A percentile compares a stretch with the other conserved stretches of the same genome.
These are phyloP conservation scores for Heterodera carotae DNA, from an alignment of 1,140 invertebrate species.

Conservation along the genomic window DNA sequence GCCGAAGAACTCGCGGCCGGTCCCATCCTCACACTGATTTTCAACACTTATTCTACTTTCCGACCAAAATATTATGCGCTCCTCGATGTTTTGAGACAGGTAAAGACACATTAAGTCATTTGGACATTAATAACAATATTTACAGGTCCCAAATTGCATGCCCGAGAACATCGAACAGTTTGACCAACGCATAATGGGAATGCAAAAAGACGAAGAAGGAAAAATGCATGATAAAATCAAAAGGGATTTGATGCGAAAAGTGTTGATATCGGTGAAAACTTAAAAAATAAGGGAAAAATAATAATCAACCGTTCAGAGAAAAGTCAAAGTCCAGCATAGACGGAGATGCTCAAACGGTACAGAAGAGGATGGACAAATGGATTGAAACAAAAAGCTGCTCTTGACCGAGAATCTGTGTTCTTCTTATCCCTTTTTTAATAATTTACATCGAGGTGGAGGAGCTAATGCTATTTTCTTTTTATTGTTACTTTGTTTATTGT, in stretches of 20 bases:
- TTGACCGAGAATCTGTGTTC: too few relatives aligned
- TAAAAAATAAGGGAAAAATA: background rate
- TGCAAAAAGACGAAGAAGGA: constrained; percentile 24
- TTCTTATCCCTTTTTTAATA: too few relatives aligned
- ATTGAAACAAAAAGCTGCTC: background rate
- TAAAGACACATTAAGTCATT: too few relatives aligned
- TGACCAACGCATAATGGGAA: constrained; percentile 43
- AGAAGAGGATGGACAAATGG: constrained; percentile 13
- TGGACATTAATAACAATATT: too few relatives aligned
- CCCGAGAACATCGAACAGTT: constrained; percentile 46
- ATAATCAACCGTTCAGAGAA: background rate
- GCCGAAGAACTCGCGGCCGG: constrained; percentile 50
- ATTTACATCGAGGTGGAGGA: too few relatives aligned
- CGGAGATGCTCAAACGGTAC: constrained; percentile 4
- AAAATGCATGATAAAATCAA: constrained; percentile 50
- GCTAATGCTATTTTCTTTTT: background rate
- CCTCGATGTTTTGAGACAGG: constrained; percentile 35
- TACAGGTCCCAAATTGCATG: constrained; percentile 46
- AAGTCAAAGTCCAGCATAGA: constrained; percentile 3
- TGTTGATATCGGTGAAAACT: constrained; percentile 45
- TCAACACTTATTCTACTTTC: constrained; percentile 47
- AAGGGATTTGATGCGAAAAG: constrained; percentile 51
- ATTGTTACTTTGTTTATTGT: constrained; percentile 16
- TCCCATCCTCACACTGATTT: constrained; percentile 49
- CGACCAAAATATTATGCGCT: constrained; percentile 38